Percentiles rank a stretch among this genome's conserved stretches.
These are phyloP conservation scores for Fistularia tabacaria DNA, from an alignment of 2,797 vertebrate genomes.

Conservation along the genomic window DNA sequence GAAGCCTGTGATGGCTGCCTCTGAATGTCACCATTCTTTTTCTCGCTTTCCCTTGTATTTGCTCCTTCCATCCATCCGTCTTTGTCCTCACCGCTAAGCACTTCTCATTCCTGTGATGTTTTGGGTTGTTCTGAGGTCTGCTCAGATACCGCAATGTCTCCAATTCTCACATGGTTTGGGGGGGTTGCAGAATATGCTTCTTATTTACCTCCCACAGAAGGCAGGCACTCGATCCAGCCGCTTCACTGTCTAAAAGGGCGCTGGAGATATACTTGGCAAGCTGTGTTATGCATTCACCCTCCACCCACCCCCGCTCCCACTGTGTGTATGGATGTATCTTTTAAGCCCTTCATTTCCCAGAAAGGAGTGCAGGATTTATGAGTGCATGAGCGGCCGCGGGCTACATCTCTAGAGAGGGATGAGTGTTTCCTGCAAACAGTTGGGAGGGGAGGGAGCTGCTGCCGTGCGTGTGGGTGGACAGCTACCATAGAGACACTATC, in stretches of 20 bases:
- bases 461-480: slow-evolving; percentile 66
- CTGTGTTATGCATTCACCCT: slow-evolving; percentile 34
- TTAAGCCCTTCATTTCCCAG: slow-evolving; percentile 66
- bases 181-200: slow-evolving; percentile 48
- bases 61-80: slow-evolving; percentile 29
- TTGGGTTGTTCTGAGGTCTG: slow-evolving; percentile 56
- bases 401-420: slow-evolving; percentile 75
- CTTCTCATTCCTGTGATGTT: slow-evolving; percentile 65
- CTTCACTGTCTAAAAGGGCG: slow-evolving; percentile 48
- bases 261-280: slow-evolving; percentile 57
- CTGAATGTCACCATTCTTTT: slow-evolving; percentile 62
- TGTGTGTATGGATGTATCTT: slow-evolving; percentile 50
- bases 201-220: slow-evolving; percentile 55
- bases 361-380: slow-evolving; percentile 66
- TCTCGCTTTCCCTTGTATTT: slow-evolving; percentile 49
- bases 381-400: slow-evolving; percentile 59
- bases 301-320: slow-evolving; percentile 8
- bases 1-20: slow-evolving; percentile 46
- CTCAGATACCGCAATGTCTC: slow-evolving; percentile 61
- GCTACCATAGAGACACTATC: slow-evolving; percentile 76
- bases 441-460: slow-evolving; percentile 37
- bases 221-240: slow-evolving; percentile 58
- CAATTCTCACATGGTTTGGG: slow-evolving; percentile 36
- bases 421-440: slow-evolving; percentile 80
- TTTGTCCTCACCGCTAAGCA: slow-evolving; percentile 42